These are phyloP conservation scores for Nephrotoma guestfalica DNA, from an alignment of 2,888 invertebrate genomes.

Conservation along the genomic window DNA sequence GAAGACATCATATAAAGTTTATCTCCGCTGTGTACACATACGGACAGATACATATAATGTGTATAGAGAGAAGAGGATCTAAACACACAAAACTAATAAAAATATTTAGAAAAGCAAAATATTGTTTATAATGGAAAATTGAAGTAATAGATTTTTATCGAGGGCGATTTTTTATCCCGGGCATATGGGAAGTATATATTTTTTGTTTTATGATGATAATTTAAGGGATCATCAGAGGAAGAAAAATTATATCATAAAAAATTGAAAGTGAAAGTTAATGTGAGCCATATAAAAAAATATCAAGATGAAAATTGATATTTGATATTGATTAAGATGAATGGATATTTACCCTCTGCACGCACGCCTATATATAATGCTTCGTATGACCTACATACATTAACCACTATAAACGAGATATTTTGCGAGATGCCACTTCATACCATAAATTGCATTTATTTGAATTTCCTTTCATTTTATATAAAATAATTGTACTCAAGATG, in stretches of 20 bases:
- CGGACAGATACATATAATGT: no score
- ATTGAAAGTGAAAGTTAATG: background rate
- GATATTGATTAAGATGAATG: background rate
- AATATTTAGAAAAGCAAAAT: background rate
- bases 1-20: background rate
- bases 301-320: background rate
- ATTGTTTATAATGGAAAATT: constrained; percentile 1
- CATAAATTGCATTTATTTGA: background rate
- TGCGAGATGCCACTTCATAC: background rate
- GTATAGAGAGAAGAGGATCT: background rate
- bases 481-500: background rate
- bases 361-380: background rate
- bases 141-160: constrained; percentile 4
- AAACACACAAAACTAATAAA: background rate
- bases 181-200: background rate
- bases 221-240: background rate
- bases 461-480: background rate
- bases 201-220: background rate
- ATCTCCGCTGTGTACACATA: background rate
- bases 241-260: background rate
- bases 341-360: background rate
- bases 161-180: background rate
- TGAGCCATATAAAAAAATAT: background rate
- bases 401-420: background rate
- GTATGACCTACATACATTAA: background rate